These are phyloP conservation scores for Leptodactylus fallax DNA, from an alignment of 2,797 vertebrate genomes.

Conservation along the genomic window DNA sequence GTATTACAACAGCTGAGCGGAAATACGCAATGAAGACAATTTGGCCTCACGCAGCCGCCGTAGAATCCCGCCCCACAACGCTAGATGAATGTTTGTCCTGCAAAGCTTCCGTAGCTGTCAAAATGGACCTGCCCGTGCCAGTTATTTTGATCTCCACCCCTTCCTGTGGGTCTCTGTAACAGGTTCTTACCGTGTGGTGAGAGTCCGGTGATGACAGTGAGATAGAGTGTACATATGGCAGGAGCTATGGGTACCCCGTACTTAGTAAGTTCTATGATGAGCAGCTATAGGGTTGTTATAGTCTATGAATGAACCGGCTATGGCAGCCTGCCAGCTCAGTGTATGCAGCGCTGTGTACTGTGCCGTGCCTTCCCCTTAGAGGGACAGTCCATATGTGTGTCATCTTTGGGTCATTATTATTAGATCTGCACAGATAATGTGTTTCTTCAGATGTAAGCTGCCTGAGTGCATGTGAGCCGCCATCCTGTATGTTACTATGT, in stretches of 20 bases:
- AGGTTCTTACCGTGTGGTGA: not conserved
- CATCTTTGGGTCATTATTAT: too few species aligned
- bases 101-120: conserved; percentile 54
- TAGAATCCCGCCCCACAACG: conserved; percentile 19
- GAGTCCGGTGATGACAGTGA: not conserved
- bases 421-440: too few species aligned
- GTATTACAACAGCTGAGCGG: not conserved
- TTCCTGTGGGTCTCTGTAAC: conserved; percentile 43
- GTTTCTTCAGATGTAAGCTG: too few species aligned
- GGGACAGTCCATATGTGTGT: too few species aligned
- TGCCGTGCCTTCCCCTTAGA: too few species aligned
- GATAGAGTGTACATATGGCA: not conserved
- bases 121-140: conserved; percentile 50
- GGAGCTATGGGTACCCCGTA: conserved; percentile 63
- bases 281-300: too few species aligned
- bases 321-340: too few species aligned
- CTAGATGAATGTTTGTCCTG: not conserved
- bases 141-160: conserved; percentile 7
- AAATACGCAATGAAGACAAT: not conserved
- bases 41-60: conserved; percentile 59
- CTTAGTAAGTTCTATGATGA: conserved; percentile 62
- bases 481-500: too few species aligned
- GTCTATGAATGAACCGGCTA: too few species aligned
- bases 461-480: too few species aligned
- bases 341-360: too few species aligned